Conservation (phyloP, 2,888 invertebrate genomes). For the Tiliacea aurago region DNA sequence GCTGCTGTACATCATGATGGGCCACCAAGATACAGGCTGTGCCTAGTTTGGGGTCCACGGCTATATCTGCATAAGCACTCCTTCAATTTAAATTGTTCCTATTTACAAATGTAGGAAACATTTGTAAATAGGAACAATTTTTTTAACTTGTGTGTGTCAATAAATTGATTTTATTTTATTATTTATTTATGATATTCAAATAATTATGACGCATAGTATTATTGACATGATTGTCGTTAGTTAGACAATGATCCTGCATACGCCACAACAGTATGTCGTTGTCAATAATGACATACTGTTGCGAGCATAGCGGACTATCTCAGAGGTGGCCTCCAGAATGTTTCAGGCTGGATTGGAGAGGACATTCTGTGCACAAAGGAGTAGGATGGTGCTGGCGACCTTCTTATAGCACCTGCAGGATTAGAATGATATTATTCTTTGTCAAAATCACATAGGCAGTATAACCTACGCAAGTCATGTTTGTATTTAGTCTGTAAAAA, state of each 20-base stretch:
- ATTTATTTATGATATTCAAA: too few species aligned
- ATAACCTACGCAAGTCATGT: background rate
- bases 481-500: too few species aligned
- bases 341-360: background rate
- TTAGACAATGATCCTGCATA: background rate
- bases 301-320: background rate
- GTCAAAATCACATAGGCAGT: background rate
- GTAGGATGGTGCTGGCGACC: background rate
- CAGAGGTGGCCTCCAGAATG: background rate
- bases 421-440: background rate
- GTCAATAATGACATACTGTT: background rate
- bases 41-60: too few species aligned
- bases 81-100: too few species aligned
- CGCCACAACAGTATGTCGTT: background rate
- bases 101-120: too few species aligned
- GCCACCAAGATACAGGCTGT: too few species aligned
- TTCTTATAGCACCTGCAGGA: background rate
- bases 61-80: too few species aligned
- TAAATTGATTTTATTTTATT: too few species aligned
- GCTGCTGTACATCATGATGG: background rate
- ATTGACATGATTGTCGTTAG: background rate
- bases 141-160: too few species aligned
- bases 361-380: too few species aligned
- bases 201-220: background rate
- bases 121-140: too few species aligned